A percentile compares a stretch with the other conserved stretches of the same genome.
phyloP scores from a whole-genome alignment of 1,140 invertebrate genomes.

The Zophobas morio region DNA sequence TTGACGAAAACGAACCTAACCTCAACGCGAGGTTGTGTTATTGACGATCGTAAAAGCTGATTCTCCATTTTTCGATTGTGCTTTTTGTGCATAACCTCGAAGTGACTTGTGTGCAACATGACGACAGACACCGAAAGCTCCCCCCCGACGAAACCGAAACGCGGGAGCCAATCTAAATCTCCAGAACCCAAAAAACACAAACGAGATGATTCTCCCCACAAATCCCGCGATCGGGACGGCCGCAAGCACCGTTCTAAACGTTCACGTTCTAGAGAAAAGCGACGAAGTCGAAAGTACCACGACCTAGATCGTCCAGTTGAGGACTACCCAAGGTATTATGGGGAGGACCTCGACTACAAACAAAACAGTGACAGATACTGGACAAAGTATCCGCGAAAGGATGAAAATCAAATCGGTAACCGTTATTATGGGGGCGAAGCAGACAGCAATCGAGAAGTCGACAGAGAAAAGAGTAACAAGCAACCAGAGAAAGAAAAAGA shows the following conservation, averaged over 20 bases:
- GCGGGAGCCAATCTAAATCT: conserved; percentile 17
- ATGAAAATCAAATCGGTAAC: conserved; percentile 59
- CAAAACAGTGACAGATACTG: conserved; percentile 65
- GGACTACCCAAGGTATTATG: conserved; percentile 63
- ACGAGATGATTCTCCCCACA: conserved; percentile 45
- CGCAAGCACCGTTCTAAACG: conserved; percentile 10
- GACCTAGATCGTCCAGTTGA: conserved; percentile 53
- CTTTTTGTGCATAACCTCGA: not conserved
- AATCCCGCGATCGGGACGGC: not conserved
- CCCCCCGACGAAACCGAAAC: conserved; percentile 9
- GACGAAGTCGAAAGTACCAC: conserved; percentile 44
- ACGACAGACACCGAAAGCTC: conserved; percentile 38
- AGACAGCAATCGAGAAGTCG: conserved; percentile 50
- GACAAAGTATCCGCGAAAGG: conserved; percentile 66
- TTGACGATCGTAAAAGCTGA: not conserved
- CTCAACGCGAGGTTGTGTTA: conserved; percentile 15
- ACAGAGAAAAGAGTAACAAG: not conserved
- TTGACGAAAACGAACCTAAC: not conserved
- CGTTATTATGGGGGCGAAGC: conserved; percentile 59
- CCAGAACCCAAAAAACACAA: conserved; percentile 39
- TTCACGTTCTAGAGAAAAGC: conserved; percentile 43
- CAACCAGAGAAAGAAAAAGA: conserved; percentile 45
- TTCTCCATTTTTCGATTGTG: not conserved
- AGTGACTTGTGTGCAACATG: conserved; percentile 13
- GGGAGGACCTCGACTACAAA: conserved; percentile 57